Base-by-base conservation (phyloP, 2,888 invertebrate genomes). In the Cenopis cana region DNA sequence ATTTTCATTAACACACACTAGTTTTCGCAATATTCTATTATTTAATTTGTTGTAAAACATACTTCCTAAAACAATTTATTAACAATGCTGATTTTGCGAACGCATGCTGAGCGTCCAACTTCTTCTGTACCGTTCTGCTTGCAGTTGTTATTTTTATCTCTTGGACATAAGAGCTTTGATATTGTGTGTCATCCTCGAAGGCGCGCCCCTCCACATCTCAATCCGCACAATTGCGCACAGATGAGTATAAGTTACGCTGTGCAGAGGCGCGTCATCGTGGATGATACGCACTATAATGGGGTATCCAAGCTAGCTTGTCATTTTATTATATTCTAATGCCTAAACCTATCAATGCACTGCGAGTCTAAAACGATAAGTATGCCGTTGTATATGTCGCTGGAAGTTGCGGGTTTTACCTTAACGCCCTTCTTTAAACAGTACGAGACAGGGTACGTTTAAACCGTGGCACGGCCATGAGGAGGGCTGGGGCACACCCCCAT, bases 281-380 rank as follows among this genome's bases (percentile, higher is more conserved):
- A n/a, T n/a, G n/a, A n/a, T n/a, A n/a, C n/a, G n/a, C n/a, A n/a
- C n/a, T n/a, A 24, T 24, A 24, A 20, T 54, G 6, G 12, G 4
- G 6, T 54, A 20, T 54, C 24, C 11, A 20, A 12, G 24, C 14
- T 54, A 20, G 20, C 20, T 12, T 54, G 52, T 54, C 14, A 12
- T 20, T 18, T 20, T 20, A 54, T 14, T 54, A 20, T 52, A 4
- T 20, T 54, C 11, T 20, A 14, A 46, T n/a, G n/a, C n/a, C 6
- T 46, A 46, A 46, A n/a, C n/a, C n/a, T 46, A n/a, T 46, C n/a
- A 46, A n/a, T 46, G 46, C 46, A 46, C n/a, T 46, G 46, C 46
- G 46, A 14, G 46, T 46, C 46, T 33, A 1, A 5, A 33, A 33
- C 9, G 24, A 5, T 33, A 46, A n/a, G 46, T 46, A 46, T 46